Percentiles rank a stretch among this genome's conserved stretches.
These are phyloP conservation scores for Lycocorax pyrrhopterus DNA, from an alignment of 2,113 vertebrate species.

Conservation along the genomic window DNA sequence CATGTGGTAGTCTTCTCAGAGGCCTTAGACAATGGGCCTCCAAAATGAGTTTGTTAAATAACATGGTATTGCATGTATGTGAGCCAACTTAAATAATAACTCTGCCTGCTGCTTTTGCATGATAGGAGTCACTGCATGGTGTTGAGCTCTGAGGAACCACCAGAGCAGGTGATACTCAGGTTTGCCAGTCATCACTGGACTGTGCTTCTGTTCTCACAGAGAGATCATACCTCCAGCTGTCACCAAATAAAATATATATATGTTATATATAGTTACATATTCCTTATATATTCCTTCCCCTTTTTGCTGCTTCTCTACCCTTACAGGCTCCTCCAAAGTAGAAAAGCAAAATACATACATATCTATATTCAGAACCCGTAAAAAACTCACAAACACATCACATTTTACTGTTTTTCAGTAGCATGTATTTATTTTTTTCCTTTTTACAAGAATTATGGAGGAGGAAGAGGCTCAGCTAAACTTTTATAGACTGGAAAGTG, in stretches of 20 bases:
- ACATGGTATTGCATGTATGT: neutral
- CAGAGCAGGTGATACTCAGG: neutral
- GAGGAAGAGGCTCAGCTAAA: neutral
- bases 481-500: neutral
- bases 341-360: neutral
- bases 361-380: neutral
- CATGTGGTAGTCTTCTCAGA: neutral
- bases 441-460: neutral
- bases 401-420: neutral
- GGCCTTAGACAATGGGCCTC: neutral
- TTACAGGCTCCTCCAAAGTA: neutral
- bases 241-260: neutral
- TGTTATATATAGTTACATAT: neutral
- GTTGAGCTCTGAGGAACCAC: neutral
- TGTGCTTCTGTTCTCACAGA: neutral
- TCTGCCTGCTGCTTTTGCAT: neutral
- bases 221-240: neutral
- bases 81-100: neutral
- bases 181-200: neutral
- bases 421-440: accelerated
- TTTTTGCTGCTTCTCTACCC: neutral
- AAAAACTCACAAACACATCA: neutral
- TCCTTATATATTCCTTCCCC: neutral
- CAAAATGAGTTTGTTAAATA: neutral
- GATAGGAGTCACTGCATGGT: neutral